These are phyloP conservation scores for Paragorgia papillata DNA, from an alignment of 92 coral and sea anemone species.

Conservation along the genomic window DNA sequence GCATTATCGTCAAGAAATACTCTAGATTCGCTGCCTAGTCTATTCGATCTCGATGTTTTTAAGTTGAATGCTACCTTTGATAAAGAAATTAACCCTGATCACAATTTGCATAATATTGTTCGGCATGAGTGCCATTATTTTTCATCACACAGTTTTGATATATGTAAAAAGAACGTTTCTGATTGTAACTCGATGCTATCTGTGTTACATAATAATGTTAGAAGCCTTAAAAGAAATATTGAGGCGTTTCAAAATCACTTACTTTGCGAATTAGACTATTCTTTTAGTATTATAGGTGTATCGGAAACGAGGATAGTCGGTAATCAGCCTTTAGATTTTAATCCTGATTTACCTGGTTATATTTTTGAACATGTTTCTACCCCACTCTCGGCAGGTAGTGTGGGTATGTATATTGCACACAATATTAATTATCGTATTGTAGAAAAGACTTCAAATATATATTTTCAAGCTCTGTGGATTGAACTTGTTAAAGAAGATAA, in stretches of 20 bases:
- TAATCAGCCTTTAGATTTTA: constrained; percentile 11
- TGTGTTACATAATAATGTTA: constrained; percentile 1
- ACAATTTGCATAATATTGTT: not conserved
- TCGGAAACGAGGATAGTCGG: no score
- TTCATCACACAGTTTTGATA: constrained; percentile 7
- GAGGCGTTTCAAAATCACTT: constrained; percentile 15
- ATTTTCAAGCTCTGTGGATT: constrained; percentile 65
- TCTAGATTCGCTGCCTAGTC: constrained; percentile 16
- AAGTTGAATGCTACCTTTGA: constrained; percentile 5
- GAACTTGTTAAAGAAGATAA: constrained; percentile 41
- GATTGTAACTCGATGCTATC: not conserved
- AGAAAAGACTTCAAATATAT: constrained; percentile 51
- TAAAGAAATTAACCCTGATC: constrained; percentile 16
- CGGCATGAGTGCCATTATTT: constrained; percentile 20
- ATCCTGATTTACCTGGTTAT: constrained; percentile 59
- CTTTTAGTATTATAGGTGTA: not conserved
- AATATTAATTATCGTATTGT: constrained; percentile 36
- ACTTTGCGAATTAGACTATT: not conserved
- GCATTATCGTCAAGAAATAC: constrained; percentile 15
- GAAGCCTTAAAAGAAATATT: not conserved
- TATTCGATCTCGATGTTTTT: constrained; percentile 9
- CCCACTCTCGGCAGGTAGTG: constrained; percentile 28
- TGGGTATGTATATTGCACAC: constrained; percentile 34
- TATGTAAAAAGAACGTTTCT: not conserved
- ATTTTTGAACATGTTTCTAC: constrained; percentile 60